Evolutionary conservation across 2,888 invertebrate genomes (phyloP).

Genomic region (Lepidonotus clava): DNA sequence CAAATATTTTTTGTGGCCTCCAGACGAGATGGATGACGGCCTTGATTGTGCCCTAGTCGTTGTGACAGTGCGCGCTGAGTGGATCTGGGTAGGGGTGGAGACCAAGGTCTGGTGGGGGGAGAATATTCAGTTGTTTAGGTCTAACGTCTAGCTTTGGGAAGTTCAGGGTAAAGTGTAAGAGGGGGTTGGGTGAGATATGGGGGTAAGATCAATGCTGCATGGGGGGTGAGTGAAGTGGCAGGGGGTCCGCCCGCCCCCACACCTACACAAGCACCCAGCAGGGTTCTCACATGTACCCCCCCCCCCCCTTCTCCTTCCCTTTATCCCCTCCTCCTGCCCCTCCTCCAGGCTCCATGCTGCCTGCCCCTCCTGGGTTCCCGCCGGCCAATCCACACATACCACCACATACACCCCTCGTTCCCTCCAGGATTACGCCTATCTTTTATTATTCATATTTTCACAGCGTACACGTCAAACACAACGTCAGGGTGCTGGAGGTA

Average conservation of each 20-base stretch:
- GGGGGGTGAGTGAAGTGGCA: conserved; percentile 31
- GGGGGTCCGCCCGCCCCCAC: conserved; percentile 16
- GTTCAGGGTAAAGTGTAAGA: background rate
- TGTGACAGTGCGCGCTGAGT: background rate
- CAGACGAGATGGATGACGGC: background rate
- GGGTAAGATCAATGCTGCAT: conserved; percentile 20
- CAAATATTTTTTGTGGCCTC: background rate
- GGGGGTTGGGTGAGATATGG: background rate
- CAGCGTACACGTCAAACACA: background rate
- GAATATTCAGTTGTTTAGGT: too few species aligned
- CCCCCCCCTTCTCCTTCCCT: background rate
- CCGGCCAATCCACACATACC: conserved; percentile 21
- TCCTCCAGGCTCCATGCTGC: background rate
- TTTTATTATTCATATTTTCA: conserved; percentile 39
- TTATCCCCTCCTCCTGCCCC: background rate
- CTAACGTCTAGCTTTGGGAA: background rate
- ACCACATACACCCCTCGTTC: background rate
- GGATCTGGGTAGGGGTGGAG: background rate
- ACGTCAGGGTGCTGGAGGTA: too few species aligned
- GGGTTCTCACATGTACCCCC: background rate
- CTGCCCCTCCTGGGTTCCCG: background rate
- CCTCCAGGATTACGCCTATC: background rate
- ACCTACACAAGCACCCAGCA: conserved; percentile 13
- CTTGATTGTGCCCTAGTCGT: background rate
- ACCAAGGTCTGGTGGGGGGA: background rate